A percentile compares a stretch with the other conserved stretches of the same genome.
These are phyloP conservation scores for Liasis olivaceus DNA, from an alignment of 2,797 vertebrate genomes.

Conservation along the genomic window DNA sequence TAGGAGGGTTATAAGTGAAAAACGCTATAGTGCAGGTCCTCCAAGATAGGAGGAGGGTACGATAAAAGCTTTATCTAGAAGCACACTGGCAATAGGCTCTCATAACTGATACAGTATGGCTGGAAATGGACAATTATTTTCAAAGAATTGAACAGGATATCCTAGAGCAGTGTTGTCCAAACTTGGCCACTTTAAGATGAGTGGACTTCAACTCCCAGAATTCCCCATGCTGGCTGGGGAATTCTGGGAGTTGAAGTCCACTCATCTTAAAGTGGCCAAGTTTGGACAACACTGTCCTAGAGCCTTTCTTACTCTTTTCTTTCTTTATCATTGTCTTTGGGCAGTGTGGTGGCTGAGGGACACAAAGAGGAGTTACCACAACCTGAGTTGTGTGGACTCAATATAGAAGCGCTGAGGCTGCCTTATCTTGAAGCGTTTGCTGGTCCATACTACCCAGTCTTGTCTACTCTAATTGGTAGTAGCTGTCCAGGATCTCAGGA, in stretches of 20 bases:
- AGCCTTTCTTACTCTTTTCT: background rate
- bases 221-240: too few species aligned
- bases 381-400: background rate
- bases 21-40: too few species aligned
- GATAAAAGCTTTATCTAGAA: background rate
- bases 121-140: background rate
- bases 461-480: background rate
- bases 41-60: background rate
- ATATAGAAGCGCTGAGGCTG: background rate
- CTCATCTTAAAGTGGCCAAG: too few species aligned
- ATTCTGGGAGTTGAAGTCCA: too few species aligned
- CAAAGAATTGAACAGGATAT: background rate
- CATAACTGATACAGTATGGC: background rate
- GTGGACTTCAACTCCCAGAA: too few species aligned
- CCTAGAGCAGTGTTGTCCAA: background rate
- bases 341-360: background rate
- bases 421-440: background rate
- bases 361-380: background rate
- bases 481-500: background rate
- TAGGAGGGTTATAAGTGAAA: background rate
- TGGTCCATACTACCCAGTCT: background rate
- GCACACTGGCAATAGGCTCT: background rate
- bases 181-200: too few species aligned
- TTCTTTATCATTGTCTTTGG: background rate
- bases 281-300: background rate